phyloP scores from a whole-genome alignment of 2,113 vertebrate species.

The Panurus biarmicus region DNA sequence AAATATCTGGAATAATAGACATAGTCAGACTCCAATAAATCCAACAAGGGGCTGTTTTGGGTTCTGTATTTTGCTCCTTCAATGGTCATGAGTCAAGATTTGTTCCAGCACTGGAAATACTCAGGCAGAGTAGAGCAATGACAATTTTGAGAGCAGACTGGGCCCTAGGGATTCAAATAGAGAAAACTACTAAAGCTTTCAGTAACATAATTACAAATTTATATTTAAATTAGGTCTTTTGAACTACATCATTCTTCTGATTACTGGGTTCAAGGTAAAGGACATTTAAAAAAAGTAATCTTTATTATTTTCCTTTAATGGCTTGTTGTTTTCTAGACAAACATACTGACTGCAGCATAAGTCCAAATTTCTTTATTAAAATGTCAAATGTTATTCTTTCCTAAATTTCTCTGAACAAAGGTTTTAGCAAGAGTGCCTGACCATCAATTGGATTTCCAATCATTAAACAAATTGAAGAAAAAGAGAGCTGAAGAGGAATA shows the following conservation, averaged over 20 bases:
- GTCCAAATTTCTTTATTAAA: conserved; percentile 57
- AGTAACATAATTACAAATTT: conserved; percentile 30
- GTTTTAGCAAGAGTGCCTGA: conserved; percentile 30
- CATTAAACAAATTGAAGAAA: conserved; percentile 3
- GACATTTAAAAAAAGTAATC: background rate
- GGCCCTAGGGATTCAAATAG: conserved; percentile 4
- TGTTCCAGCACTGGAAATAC: background rate
- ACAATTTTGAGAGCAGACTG: background rate
- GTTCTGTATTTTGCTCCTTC: accelerated
- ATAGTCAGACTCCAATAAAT: background rate
- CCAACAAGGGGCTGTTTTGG: background rate
- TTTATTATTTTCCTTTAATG: conserved; percentile 31
- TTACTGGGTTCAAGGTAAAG: conserved; percentile 40
- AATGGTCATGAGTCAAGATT: background rate
- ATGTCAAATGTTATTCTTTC: conserved; percentile 49
- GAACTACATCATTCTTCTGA: conserved; percentile 44
- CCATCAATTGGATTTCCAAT: conserved; percentile 9
- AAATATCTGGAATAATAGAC: background rate
- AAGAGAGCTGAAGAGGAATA: background rate
- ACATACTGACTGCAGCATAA: conserved; percentile 49
- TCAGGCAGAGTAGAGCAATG: background rate
- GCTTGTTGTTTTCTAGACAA: conserved; percentile 33
- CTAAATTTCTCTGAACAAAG: conserved; percentile 46
- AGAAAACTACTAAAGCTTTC: background rate
- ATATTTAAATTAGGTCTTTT: conserved; percentile 31